phyloP scores from a whole-genome alignment of 53 echinoderm and acorn worm species.

The Astropecten irregularis region DNA sequence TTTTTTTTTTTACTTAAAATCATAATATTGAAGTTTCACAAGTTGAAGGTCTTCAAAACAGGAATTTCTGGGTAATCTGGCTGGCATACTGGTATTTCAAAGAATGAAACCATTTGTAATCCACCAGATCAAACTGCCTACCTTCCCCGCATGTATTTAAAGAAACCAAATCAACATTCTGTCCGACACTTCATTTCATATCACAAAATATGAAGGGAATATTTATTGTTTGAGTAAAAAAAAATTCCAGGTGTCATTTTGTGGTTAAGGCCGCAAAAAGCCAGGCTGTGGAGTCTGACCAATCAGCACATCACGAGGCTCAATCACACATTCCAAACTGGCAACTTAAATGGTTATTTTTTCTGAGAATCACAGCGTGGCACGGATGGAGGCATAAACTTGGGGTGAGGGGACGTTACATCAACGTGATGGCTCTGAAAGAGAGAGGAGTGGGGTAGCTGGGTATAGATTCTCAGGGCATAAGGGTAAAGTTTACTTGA shows the following conservation, averaged over 20 bases:
- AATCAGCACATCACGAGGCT: constrained; percentile 17
- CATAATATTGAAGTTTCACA: no score
- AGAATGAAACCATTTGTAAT: no score
- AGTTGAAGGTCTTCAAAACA: no score
- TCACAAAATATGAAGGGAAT: not conserved
- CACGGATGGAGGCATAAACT: not conserved
- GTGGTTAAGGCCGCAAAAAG: constrained; percentile 23
- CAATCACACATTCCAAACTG: constrained; percentile 27
- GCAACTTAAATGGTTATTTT: constrained; percentile 38
- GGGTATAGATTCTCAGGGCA: not conserved
- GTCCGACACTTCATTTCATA: no score
- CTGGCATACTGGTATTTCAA: no score
- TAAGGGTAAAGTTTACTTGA: no score
- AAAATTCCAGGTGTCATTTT: constrained; percentile 45
- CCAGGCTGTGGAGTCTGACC: constrained; percentile 4
- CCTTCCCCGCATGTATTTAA: no score
- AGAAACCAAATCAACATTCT: no score
- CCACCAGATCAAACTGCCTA: no score
- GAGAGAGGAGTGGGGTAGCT: not conserved
- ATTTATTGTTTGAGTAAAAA: constrained; percentile 41
- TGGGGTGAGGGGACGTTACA: not conserved
- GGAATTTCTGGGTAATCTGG: no score
- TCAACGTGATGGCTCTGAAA: not conserved
- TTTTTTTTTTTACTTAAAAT: no score
- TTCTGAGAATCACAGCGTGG: constrained; percentile 43